A percentile compares a stretch with the other conserved stretches of the same genome.
These are phyloP conservation scores for Phainopepla nitens DNA, from an alignment of 2,113 vertebrate genomes.

Conservation along the genomic window DNA sequence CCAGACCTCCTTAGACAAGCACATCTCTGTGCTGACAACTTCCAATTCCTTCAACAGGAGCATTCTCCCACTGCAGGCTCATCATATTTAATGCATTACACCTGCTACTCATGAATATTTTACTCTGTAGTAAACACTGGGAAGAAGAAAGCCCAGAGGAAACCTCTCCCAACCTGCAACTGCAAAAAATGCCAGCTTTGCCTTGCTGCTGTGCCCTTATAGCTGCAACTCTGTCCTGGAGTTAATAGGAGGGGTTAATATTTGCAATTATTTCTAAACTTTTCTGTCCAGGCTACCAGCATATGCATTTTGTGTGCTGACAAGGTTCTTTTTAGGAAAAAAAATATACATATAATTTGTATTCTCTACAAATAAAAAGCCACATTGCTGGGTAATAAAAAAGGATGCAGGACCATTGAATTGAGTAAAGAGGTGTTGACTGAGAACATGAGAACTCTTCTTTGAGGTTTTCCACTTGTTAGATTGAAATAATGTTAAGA, in stretches of 20 bases:
- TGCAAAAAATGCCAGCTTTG: background rate
- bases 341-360: background rate
- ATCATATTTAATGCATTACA: constrained; percentile 1
- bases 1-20: background rate
- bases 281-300: background rate
- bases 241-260: background rate
- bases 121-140: background rate
- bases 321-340: background rate
- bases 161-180: background rate
- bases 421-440: background rate
- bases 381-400: background rate
- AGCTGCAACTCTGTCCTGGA: background rate
- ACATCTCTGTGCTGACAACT: background rate
- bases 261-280: background rate
- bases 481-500: background rate
- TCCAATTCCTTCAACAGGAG: background rate
- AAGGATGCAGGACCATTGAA: background rate
- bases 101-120: constrained; percentile 37
- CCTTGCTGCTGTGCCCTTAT: background rate
- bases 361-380: background rate
- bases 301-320: background rate
- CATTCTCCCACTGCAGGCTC: background rate
- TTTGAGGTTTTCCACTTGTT: background rate
- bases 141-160: constrained; percentile 18
- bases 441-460: background rate